Base-by-base conservation (phyloP, 35 echinoderm and acorn worm species). In the Eucidaris tribuloides region DNA sequence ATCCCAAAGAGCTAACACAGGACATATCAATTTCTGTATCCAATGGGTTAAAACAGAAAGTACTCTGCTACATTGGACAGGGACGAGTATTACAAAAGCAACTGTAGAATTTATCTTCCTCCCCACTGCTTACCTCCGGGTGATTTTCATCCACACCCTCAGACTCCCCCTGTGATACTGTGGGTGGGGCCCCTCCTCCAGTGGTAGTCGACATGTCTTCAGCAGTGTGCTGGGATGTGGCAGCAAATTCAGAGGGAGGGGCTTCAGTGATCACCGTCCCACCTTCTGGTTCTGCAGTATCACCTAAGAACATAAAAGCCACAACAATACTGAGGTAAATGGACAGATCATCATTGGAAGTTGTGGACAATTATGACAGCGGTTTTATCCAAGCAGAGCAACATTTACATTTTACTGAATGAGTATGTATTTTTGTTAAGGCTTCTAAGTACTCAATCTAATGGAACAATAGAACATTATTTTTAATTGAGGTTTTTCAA, bases 111-210 rank as follows among this genome's bases (percentile, higher is more conserved):
- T n/a, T n/a, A n/a, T n/a, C n/a, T n/a, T n/a, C n/a, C n/a, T n/a
- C n/a, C n/a, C n/a, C n/a, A n/a, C n/a, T n/a, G n/a, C 61, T 74
- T 6, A 92, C 96, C 70, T 99, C 96, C 18, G 87, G 86, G 68
- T 99, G 90, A 2, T 58, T 83, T 40, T 86, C 87, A 41, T 99
- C 91, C 1, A 99, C 87, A 50, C 88, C 91, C 11, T 42, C 68
- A 25, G 85, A 65, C 36, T 84, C 79, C n/a, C n/a, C n/a, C 36
- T 79, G 82, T 20, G 76, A 62, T 62, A 86, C 59, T 35, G 54
- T 79, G 5, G 84, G 84, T 18, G 66, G 65, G 20, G 70, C 84
- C 64, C 62, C 81, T 36, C 33, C 77, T 48, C 71, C 80, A 35
- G 80, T 76, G 23, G 78, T 58, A 33, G 85, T 77, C 19, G 68